Base-by-base conservation (phyloP, 2,888 invertebrate genomes). In the Heliconius hortense region DNA sequence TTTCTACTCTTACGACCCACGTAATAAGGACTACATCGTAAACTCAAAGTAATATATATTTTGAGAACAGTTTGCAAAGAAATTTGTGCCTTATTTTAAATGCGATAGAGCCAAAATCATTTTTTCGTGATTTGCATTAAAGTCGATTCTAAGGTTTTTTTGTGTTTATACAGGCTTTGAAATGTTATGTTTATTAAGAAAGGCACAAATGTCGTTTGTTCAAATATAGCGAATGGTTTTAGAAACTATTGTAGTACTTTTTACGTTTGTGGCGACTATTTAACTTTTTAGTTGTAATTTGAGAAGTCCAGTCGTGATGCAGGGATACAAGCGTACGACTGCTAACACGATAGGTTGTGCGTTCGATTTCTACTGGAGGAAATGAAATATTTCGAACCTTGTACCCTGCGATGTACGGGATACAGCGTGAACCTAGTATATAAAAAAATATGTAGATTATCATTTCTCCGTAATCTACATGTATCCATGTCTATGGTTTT, bases 141-240 rank as follows among this genome's bases (percentile, higher is more conserved):
- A 70, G 15, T 56, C n/a, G 21, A 28, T 31, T 59, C 43, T 60
- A 71, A 39, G 60, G 35, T 62, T 26, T 71, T 64, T 71, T 71
- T 62, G 60, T 71, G 39, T 62, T 71, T 71, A 28, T 71, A 71
- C 39, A 71, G 71, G 60, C 60, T 59, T 26, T 71, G 43, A 62
- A 71, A 35, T 71, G 71, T 43, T 71, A 71, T 39, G 59, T 71
- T 71, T 71, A 71, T 70, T 71, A 71, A 71, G 71, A 71, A 73
- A 73, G 31, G 63, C 39, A 73, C 56, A 73, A 73, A 73, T 66
- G 64, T 64, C 64, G 72, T 53, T 64, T 73, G 56, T 64, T 24
- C 64, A 73, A 66, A 73, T 64, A 26, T 66, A 43, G 24, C 35
- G 35, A 72, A 73, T 66, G 35, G 64, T 64, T 73, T 64, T 73